Evolutionary conservation across 2,113 vertebrate genomes (phyloP).

Genomic region (Pampusana beccarii): DNA sequence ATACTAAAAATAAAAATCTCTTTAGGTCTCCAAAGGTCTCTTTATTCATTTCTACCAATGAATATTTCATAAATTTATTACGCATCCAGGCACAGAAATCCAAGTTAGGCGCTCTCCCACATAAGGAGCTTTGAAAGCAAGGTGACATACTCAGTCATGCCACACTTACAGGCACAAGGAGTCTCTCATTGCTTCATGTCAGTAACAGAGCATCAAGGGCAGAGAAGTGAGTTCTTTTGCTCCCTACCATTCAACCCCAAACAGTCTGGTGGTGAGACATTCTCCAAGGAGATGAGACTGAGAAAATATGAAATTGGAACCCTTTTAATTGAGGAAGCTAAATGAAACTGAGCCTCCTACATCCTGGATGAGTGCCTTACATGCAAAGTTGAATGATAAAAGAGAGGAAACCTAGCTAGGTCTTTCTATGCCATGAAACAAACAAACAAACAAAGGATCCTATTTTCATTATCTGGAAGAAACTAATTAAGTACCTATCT

Average conservation of each 20-base stretch:
- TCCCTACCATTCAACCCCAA: background rate
- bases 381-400: background rate
- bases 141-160: background rate
- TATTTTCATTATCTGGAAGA: background rate
- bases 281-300: background rate
- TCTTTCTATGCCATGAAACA: background rate
- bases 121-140: background rate
- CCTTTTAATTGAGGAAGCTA: background rate
- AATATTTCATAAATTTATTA: background rate
- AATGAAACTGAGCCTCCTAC: background rate
- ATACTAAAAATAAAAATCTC: background rate
- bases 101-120: background rate
- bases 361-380: background rate
- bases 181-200: background rate
- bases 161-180: background rate
- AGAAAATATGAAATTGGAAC: background rate
- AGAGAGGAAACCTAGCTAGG: background rate
- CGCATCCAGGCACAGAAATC: background rate
- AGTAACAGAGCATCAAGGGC: background rate
- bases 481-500: background rate
- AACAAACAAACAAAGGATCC: background rate
- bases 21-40: background rate
- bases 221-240: background rate
- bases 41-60: background rate
- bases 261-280: accelerated